These are phyloP conservation scores for Caenorhabditis virilis DNA, from an alignment of 2,888 invertebrate genomes.

Conservation along the genomic window DNA sequence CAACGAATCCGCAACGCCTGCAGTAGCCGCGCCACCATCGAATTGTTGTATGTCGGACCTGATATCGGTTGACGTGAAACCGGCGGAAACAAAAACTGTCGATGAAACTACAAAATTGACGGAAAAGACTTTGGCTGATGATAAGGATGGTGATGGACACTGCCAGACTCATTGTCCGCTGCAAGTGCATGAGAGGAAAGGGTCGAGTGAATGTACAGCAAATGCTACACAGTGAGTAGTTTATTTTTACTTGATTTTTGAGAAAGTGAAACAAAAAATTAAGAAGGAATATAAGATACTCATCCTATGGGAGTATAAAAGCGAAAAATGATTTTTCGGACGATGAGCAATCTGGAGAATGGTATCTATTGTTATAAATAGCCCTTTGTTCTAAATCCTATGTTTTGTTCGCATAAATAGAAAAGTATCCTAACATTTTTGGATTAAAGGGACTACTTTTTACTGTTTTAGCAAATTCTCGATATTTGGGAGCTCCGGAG, in stretches of 20 bases:
- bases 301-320: slow-evolving; percentile 24
- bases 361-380: slow-evolving; percentile 14
- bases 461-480: too few relatives aligned
- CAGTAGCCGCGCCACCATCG: background rate
- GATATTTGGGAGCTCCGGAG: too few relatives aligned
- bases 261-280: background rate
- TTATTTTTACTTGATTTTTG: background rate
- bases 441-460: too few relatives aligned
- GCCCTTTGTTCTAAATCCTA: too few relatives aligned
- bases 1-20: slow-evolving; percentile 9
- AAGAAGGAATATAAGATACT: slow-evolving; percentile 8
- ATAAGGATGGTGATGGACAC: slow-evolving; percentile 40
- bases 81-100: background rate
- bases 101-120: slow-evolving; percentile 21
- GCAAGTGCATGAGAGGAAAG: slow-evolving; percentile 45
- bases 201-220: slow-evolving; percentile 41
- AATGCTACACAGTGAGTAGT: slow-evolving; percentile 44
- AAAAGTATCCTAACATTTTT: too few relatives aligned
- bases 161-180: slow-evolving; percentile 57
- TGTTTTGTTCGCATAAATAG: too few relatives aligned
- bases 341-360: too few relatives aligned
- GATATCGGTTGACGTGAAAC: slow-evolving; percentile 1
- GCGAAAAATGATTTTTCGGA: slow-evolving; percentile 8
- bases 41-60: slow-evolving; percentile 42
- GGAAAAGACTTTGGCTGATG: slow-evolving; percentile 13